Conservation (phyloP, 2,113 vertebrate species). For the Aegotheles bennettii region DNA sequence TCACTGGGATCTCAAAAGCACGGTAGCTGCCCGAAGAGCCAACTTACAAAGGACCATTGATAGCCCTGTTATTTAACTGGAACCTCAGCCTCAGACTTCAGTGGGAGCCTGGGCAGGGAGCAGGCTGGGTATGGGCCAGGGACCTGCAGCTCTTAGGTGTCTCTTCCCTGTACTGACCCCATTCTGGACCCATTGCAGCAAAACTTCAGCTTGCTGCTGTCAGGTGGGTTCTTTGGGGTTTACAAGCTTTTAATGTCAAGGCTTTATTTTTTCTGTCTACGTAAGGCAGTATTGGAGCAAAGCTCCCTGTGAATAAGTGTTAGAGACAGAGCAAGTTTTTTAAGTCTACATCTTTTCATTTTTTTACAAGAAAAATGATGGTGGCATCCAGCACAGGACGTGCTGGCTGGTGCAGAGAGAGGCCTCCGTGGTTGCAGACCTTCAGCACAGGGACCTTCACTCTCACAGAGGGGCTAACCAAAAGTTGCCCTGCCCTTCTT, state of each 20-base stretch:
- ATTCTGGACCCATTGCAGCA: background rate
- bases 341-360: background rate
- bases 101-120: background rate
- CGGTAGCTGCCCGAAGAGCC: background rate
- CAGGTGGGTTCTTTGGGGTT: accelerated
- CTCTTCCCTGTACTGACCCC: background rate
- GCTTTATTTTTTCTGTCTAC: background rate
- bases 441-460: background rate
- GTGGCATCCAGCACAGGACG: background rate
- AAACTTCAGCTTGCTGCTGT: background rate
- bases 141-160: background rate
- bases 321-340: background rate
- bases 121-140: accelerated
- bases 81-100: background rate
- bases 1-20: background rate
- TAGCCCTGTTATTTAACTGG: background rate
- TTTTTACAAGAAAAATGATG: background rate
- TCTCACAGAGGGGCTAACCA: background rate
- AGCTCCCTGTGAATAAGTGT: background rate
- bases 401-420: background rate
- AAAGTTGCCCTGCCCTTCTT: background rate
- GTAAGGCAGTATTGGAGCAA: background rate
- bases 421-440: background rate
- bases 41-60: background rate
- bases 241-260: background rate